Evolutionary conservation across 1,140 invertebrate genomes (phyloP).

Genomic region (Nylanderia fulva): DNA sequence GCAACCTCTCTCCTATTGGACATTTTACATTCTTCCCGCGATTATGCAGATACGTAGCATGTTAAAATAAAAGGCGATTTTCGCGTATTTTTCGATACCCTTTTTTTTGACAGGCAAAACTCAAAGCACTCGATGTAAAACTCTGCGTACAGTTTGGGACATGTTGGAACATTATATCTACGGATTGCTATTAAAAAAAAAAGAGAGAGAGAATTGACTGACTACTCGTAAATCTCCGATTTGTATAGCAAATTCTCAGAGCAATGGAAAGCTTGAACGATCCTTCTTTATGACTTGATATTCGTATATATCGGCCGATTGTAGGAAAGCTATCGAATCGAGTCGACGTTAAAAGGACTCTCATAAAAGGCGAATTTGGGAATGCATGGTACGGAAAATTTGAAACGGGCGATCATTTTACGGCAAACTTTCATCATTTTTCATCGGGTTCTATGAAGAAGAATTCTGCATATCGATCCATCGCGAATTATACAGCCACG

Average conservation of each 20-base stretch:
- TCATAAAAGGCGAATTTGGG: not conserved
- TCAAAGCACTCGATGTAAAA: not conserved
- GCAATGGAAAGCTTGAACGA: not conserved
- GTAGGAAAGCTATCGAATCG: not conserved
- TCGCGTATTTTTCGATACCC: constrained; percentile 4
- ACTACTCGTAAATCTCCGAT: constrained; percentile 25
- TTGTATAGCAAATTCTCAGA: constrained; percentile 32
- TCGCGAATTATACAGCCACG: constrained; percentile 14
- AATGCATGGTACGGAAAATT: constrained; percentile 4
- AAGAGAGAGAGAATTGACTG: not conserved
- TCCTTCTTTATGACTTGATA: constrained; percentile 2
- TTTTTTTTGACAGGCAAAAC: constrained; percentile 25
- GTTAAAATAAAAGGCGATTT: constrained; percentile 27
- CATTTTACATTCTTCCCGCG: constrained; percentile 33
- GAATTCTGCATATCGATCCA: constrained; percentile 13
- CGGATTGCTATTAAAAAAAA: not conserved
- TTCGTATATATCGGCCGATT: constrained; percentile 5
- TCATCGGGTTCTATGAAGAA: not conserved
- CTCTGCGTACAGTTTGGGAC: not conserved
- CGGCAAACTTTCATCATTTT: constrained; percentile 15
- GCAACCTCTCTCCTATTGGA: constrained; percentile 17
- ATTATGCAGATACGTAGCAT: not conserved
- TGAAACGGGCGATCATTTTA: constrained; percentile 19
- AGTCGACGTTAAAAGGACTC: constrained; percentile 6
- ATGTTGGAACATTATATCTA: not conserved